Percentiles rank a stretch among this genome's conserved stretches.
Conservation (phyloP, 2,113 vertebrate species). For the Fulica atra region DNA sequence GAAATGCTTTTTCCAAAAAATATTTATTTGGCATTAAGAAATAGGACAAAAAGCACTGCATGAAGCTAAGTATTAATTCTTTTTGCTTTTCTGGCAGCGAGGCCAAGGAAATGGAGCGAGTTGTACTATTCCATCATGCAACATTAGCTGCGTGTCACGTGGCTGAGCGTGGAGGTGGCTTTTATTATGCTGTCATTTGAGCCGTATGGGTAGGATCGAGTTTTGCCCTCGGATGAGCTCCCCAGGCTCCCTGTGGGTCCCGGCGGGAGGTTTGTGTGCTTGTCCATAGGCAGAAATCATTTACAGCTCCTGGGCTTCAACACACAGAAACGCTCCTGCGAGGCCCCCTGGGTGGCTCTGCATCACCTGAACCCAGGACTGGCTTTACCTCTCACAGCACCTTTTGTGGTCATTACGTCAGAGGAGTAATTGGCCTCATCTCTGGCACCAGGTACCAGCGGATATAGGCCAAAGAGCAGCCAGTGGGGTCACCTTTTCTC, state of each 20-base stretch:
- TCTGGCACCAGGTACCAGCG: too few species aligned
- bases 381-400: not conserved
- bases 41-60: not conserved
- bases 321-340: not conserved
- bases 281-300: not conserved
- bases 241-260: not conserved
- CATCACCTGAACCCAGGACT: not conserved
- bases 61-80: not conserved
- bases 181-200: constrained; percentile 31
- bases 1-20: not conserved
- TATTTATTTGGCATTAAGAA: not conserved
- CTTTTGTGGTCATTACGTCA: not conserved
- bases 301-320: not conserved
- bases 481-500: not conserved
- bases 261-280: not conserved
- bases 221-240: not conserved
- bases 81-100: not conserved
- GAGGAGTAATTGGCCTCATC: not conserved
- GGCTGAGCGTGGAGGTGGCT: not conserved
- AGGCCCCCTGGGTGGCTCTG: not conserved
- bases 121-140: not conserved
- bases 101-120: not conserved
- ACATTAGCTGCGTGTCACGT: not conserved
- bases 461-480: not conserved
- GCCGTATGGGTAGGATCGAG: not conserved